These are phyloP conservation scores for Trissolcus basalis DNA, from an alignment of 1,140 invertebrate species.

Conservation along the genomic window DNA sequence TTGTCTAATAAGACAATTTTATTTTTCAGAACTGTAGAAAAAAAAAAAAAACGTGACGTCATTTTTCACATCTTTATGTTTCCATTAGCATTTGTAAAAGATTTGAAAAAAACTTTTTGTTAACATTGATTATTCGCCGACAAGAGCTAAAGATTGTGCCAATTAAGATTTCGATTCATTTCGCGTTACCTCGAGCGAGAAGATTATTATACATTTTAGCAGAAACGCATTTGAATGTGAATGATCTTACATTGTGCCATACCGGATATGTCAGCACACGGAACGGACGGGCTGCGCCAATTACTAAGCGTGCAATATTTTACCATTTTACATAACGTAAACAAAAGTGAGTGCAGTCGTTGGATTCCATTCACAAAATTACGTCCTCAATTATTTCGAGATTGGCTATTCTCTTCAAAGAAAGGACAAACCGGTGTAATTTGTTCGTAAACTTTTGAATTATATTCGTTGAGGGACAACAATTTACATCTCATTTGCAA, in stretches of 20 bases:
- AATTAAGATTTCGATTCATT: conserved; percentile 17
- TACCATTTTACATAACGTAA: conserved; percentile 1
- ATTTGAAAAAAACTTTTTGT: too few relatives aligned
- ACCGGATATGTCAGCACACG: conserved; percentile 22
- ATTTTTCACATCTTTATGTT: not conserved
- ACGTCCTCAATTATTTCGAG: too few relatives aligned
- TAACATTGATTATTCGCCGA: too few relatives aligned
- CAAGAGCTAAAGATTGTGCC: too few relatives aligned
- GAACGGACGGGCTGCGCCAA: conserved; percentile 20
- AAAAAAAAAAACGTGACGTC: not conserved
- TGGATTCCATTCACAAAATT: too few relatives aligned
- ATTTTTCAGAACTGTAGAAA: not conserved
- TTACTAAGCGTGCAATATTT: conserved; percentile 24
- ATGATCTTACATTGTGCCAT: conserved; percentile 40
- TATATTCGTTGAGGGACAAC: too few relatives aligned
- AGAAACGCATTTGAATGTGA: conserved; percentile 44
- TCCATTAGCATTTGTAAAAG: too few relatives aligned
- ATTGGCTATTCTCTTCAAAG: too few relatives aligned
- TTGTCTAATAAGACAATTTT: not conserved
- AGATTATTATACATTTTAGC: conserved; percentile 15
- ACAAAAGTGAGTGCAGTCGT: too few relatives aligned
- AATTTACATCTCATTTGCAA: not conserved
- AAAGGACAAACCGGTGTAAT: too few relatives aligned
- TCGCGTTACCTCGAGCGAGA: conserved; percentile 33
- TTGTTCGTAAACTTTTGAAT: too few relatives aligned